Conservation (phyloP, 2,797 vertebrate genomes). For the Morelia viridis region DNA sequence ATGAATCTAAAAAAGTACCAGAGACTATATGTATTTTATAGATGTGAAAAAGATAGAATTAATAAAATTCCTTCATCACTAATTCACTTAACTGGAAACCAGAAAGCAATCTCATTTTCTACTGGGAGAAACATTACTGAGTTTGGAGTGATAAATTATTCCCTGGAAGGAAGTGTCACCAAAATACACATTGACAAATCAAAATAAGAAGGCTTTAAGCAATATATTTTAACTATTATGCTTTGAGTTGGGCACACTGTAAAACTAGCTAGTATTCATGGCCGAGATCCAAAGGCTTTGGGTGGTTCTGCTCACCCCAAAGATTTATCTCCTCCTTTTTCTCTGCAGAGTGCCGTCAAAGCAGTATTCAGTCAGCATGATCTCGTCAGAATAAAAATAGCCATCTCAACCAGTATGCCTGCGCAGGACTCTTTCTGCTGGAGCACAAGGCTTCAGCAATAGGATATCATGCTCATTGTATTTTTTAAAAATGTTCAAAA, state of each 20-base stretch:
- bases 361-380: background rate
- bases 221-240: background rate
- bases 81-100: background rate
- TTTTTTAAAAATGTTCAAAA: background rate
- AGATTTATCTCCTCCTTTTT: background rate
- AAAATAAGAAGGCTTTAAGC: background rate
- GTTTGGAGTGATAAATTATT: background rate
- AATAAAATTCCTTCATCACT: background rate
- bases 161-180: background rate
- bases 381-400: background rate
- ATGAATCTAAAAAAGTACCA: background rate
- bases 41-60: background rate
- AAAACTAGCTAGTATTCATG: background rate
- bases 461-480: background rate
- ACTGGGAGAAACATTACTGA: background rate
- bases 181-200: background rate
- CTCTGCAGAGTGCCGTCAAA: background rate
- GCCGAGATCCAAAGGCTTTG: background rate
- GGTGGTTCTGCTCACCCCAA: background rate
- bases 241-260: background rate
- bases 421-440: background rate
- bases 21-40: background rate
- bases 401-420: background rate
- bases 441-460: background rate
- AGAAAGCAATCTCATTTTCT: background rate